Base-by-base conservation (phyloP, 2,113 vertebrate species). In the Eidolon helvum region DNA sequence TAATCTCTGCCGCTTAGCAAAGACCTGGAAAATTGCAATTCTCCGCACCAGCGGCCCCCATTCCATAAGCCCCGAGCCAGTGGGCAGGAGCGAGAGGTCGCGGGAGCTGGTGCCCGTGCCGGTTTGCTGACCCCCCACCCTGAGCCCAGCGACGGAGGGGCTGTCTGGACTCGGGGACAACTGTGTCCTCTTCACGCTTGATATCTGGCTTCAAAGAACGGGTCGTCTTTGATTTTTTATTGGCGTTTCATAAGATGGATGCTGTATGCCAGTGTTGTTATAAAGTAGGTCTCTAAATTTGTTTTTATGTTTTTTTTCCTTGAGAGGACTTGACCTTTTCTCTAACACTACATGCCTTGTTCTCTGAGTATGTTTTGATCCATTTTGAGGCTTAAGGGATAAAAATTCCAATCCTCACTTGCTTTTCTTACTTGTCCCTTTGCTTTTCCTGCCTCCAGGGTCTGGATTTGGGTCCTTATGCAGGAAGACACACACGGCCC, bases 1-100 rank as follows among this genome's bases (percentile, higher is more conserved):
- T 99, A 98, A 98, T 99, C 98, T 98, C 95, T 28, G 87, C 96
- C 96, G 97, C 97, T 98, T 98, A 97, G 97, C 97, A 93, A 95
- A 96, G 94, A 71, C 95, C 97, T 95, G 91, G 97, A 98, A 98
- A 98, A 99, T 98, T 97, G 97, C 98, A 98, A 97, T 99, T 97
- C 96, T 95, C 95, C 50, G 87, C 96, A 48, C 96, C 96, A 96
- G 97, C 97, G 88, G 90, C 74, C 91, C 91, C 97, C 40, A 86
- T 95, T 98, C 97, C 95, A 93, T 98, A 97, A 82, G 50, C 48
- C 75, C 65, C 57, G 94, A 94, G 74, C 93, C 90, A 90, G 84
- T 93, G 63, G 86, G 87, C 93, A 94, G 95, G 95, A 87, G 82
- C 4, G 1, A 96, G 97, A 96, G 93, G 77, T 91, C 71, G 75